Conservation (phyloP, 2,113 vertebrate genomes). For the Dendropsophus ebraccatus region DNA sequence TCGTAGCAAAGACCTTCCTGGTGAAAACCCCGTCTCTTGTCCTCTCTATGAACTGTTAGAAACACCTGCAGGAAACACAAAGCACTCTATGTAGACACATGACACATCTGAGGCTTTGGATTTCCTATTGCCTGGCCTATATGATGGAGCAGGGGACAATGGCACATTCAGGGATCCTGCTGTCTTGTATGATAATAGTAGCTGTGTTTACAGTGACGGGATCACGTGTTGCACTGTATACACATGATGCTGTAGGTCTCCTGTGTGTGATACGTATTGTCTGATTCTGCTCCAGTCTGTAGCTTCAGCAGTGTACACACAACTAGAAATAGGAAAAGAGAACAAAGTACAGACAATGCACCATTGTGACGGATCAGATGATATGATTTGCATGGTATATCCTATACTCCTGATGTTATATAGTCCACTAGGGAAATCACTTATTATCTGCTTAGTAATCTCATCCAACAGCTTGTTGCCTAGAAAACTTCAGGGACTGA, state of each 20-base stretch:
- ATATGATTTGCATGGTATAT: not conserved
- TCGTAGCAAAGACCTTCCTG: not conserved
- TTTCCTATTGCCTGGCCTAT: too few species aligned
- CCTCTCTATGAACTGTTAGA: not conserved
- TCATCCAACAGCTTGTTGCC: too few species aligned
- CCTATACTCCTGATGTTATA: not conserved
- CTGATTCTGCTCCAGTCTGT: not conserved
- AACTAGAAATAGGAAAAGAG: not conserved
- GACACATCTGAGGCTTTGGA: not conserved
- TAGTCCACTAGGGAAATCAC: not conserved
- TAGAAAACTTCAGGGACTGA: too few species aligned
- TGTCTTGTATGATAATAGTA: slow-evolving; percentile 14
- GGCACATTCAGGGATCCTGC: too few species aligned
- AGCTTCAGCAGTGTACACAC: not conserved
- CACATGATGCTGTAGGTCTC: not conserved
- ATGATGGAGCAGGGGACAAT: too few species aligned
- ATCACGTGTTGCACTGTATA: slow-evolving; percentile 8
- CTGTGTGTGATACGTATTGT: not conserved
- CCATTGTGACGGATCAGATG: not conserved
- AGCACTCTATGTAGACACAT: slow-evolving; percentile 1
- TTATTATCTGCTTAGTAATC: too few species aligned
- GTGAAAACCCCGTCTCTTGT: not conserved
- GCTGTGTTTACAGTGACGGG: not conserved
- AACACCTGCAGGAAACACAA: slow-evolving; percentile 37
- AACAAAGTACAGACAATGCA: not conserved